phyloP scores from a whole-genome alignment of 2,797 vertebrate genomes.

The Agapornis canus region DNA sequence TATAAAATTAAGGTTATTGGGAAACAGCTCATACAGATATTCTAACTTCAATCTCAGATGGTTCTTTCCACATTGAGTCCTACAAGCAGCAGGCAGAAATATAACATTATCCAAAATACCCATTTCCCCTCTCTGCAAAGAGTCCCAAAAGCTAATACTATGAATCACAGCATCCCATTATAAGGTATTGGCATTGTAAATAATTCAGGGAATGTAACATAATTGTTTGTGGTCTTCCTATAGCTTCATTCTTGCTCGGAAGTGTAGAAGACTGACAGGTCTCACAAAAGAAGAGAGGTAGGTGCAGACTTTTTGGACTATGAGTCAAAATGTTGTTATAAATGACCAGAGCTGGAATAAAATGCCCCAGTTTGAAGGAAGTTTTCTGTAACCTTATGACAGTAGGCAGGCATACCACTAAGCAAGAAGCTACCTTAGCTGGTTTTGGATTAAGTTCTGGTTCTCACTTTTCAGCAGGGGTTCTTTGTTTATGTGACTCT shows the following conservation, averaged over 20 bases:
- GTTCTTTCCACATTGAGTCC: background rate
- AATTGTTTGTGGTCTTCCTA: conserved; percentile 15
- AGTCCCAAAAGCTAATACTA: background rate
- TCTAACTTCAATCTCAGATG: background rate
- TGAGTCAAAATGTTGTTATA: background rate
- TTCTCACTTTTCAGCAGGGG: background rate
- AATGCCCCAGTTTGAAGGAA: background rate
- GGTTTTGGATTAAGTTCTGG: background rate
- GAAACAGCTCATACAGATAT: background rate
- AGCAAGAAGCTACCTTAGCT: background rate
- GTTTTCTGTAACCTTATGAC: background rate
- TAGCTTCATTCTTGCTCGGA: conserved; percentile 93
- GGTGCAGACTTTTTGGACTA: background rate
- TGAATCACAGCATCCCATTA: background rate
- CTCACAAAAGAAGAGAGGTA: conserved; percentile 94
- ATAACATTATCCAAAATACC: background rate
- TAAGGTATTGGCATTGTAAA: background rate
- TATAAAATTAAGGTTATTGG: background rate
- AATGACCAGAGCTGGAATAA: background rate
- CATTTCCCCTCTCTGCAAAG: background rate
- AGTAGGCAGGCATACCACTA: background rate
- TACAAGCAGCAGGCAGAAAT: background rate
- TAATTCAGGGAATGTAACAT: background rate
- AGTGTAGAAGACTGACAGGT: conserved; percentile 84
- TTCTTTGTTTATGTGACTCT: background rate